Percentiles rank a stretch among this genome's conserved stretches.
Conservation (phyloP, 2,797 vertebrate species). For the Thripadectes ignobilis region DNA sequence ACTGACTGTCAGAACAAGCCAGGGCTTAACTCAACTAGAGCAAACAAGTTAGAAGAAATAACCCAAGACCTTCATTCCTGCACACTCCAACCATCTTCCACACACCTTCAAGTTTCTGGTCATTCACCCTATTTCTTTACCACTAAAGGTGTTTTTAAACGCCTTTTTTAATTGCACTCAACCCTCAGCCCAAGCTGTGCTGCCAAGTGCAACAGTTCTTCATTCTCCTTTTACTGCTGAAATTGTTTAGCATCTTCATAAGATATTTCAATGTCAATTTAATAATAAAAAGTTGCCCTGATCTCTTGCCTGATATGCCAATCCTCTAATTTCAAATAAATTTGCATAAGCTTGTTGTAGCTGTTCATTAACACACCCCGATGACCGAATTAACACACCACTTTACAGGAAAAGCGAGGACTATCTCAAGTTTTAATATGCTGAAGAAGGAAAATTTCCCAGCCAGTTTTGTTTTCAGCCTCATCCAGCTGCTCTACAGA, state of each 20-base stretch:
- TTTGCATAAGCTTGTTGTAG: neutral
- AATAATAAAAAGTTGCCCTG: neutral
- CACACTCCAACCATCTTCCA: neutral
- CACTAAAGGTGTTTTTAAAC: neutral
- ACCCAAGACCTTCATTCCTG: neutral
- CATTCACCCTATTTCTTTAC: neutral
- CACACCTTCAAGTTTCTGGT: neutral
- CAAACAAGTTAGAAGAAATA: neutral
- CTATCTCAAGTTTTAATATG: neutral
- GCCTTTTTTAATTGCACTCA: neutral
- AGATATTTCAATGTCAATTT: neutral
- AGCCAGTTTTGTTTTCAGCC: neutral
- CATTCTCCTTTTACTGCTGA: neutral
- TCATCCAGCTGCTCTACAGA: neutral
- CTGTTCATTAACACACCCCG: slow-evolving; percentile 7
- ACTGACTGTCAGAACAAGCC: neutral
- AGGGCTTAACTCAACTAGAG: neutral
- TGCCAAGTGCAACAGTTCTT: neutral
- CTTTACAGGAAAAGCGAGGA: neutral
- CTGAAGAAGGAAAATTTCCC: neutral
- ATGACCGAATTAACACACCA: neutral
- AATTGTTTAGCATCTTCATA: neutral
- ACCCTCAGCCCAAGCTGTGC: neutral
- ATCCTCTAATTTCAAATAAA: slow-evolving; percentile 7
- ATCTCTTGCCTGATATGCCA: neutral